These are phyloP conservation scores for Leptoteleia sp. DNA, from an alignment of 1,140 invertebrate genomes.

Conservation along the genomic window DNA sequence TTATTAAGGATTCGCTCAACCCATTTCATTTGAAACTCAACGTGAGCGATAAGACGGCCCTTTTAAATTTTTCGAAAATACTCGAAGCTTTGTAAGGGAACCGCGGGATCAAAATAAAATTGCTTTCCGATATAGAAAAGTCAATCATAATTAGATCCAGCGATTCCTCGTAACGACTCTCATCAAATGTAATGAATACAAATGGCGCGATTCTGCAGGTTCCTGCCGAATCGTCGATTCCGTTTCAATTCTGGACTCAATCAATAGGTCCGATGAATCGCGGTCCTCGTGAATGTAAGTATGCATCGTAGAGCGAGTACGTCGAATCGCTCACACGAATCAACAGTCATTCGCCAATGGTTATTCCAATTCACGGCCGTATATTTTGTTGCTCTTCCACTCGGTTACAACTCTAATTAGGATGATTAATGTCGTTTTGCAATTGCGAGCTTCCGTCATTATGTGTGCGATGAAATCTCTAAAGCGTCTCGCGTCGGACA, in stretches of 20 bases:
- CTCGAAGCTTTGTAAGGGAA: too few species aligned
- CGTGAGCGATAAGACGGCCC: too few species aligned
- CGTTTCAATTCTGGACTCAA: conserved; percentile 29
- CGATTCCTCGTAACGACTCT: conserved; percentile 27
- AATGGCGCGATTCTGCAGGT: conserved; percentile 29
- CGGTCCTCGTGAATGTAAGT: conserved; percentile 38
- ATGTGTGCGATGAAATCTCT: conserved; percentile 1
- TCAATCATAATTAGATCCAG: conserved; percentile 29
- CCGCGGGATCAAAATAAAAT: conserved; percentile 7
- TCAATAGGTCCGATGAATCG: conserved; percentile 48
- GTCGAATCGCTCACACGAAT: conserved; percentile 20
- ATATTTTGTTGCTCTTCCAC: conserved; percentile 31
- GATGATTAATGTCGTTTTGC: conserved; percentile 38
- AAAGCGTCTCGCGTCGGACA: conserved; percentile 8
- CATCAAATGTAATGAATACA: conserved; percentile 37
- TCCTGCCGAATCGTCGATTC: conserved; percentile 33
- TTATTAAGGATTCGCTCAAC: too few species aligned
- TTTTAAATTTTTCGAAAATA: too few species aligned
- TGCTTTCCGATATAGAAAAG: conserved; percentile 13
- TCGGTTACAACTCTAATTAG: conserved; percentile 33
- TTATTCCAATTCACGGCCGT: conserved; percentile 24
- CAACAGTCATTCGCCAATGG: conserved; percentile 36
- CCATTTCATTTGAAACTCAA: too few species aligned
- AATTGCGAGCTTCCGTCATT: conserved; percentile 19
- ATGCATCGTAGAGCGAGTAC: conserved; percentile 32